These are phyloP conservation scores for Drosophila limbata DNA, from an alignment of 2,888 invertebrate genomes.

Conservation along the genomic window DNA sequence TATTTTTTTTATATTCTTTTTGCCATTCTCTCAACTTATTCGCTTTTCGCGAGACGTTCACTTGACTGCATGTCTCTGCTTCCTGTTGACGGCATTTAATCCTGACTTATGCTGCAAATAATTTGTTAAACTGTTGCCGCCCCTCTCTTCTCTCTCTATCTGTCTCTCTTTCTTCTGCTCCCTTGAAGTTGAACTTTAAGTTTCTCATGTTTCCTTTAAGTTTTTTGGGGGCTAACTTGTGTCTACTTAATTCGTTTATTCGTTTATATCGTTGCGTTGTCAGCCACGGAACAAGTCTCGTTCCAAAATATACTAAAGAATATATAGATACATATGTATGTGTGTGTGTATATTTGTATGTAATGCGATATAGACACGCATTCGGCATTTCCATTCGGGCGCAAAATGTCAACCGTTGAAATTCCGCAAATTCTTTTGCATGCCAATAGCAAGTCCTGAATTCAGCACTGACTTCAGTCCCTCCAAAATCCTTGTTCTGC, in stretches of 20 bases:
- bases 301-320: neutral
- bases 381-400: slow-evolving; percentile 39
- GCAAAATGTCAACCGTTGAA: slow-evolving; percentile 57
- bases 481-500: neutral
- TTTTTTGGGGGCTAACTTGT: slow-evolving; percentile 16
- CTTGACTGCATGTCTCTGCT: slow-evolving; percentile 49
- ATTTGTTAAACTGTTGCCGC: slow-evolving; percentile 73
- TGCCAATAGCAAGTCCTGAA: slow-evolving; percentile 41
- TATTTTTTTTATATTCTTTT: neutral
- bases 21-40: slow-evolving; percentile 40
- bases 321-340: slow-evolving; percentile 21
- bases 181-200: slow-evolving; percentile 9
- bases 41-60: slow-evolving; percentile 52
- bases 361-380: slow-evolving; percentile 75
- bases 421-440: slow-evolving; percentile 72
- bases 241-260: slow-evolving; percentile 33
- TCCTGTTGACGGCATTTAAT: slow-evolving; percentile 58
- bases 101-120: slow-evolving; percentile 78
- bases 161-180: neutral
- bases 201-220: slow-evolving; percentile 23
- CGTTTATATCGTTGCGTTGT: slow-evolving; percentile 31
- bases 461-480: neutral
- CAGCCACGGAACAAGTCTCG: slow-evolving; percentile 29
- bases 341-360: slow-evolving; percentile 51
- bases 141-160: neutral